Percentiles rank a stretch among this genome's conserved stretches.
phyloP scores from a whole-genome alignment of 2,113 vertebrate genomes.

The Chunga burmeisteri region DNA sequence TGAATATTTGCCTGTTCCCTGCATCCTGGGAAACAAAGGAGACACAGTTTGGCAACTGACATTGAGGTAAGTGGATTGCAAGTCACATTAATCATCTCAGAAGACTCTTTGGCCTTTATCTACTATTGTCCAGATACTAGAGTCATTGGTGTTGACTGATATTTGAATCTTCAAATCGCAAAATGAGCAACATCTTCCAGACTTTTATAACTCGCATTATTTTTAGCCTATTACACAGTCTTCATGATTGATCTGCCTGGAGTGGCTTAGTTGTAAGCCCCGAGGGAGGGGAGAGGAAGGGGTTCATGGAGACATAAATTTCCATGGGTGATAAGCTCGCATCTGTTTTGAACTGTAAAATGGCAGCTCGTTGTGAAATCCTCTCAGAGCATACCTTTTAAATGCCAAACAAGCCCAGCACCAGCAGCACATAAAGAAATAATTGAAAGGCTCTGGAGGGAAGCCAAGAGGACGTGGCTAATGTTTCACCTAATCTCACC shows the following conservation, averaged over 20 bases:
- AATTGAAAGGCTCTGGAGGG: slow-evolving; percentile 72
- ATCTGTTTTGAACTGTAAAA: slow-evolving; percentile 69
- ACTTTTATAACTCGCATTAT: slow-evolving; percentile 52
- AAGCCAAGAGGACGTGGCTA: slow-evolving; percentile 70
- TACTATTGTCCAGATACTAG: background rate
- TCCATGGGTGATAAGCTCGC: slow-evolving; percentile 60
- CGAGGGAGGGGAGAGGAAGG: slow-evolving; percentile 22
- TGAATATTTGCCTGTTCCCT: background rate
- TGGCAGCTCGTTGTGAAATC: slow-evolving; percentile 74
- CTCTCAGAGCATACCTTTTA: slow-evolving; percentile 44
- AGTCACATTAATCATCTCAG: background rate
- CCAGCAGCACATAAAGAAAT: slow-evolving; percentile 75
- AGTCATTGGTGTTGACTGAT: slow-evolving; percentile 7
- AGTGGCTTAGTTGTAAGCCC: slow-evolving; percentile 36
- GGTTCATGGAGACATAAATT: slow-evolving; percentile 50
- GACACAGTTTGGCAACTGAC: background rate
- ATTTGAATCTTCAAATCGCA: slow-evolving; percentile 18
- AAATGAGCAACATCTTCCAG: slow-evolving; percentile 60
- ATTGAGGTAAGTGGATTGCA: background rate
- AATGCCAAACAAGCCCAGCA: slow-evolving; percentile 67
- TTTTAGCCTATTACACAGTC: slow-evolving; percentile 71
- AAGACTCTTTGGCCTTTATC: background rate
- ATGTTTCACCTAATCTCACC: slow-evolving; percentile 78
- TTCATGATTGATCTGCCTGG: slow-evolving; percentile 61
- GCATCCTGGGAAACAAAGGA: background rate